A percentile compares a stretch with the other conserved stretches of the same genome.
Conservation (phyloP, 2,113 vertebrate genomes). For the Sceloporus tristichus region DNA sequence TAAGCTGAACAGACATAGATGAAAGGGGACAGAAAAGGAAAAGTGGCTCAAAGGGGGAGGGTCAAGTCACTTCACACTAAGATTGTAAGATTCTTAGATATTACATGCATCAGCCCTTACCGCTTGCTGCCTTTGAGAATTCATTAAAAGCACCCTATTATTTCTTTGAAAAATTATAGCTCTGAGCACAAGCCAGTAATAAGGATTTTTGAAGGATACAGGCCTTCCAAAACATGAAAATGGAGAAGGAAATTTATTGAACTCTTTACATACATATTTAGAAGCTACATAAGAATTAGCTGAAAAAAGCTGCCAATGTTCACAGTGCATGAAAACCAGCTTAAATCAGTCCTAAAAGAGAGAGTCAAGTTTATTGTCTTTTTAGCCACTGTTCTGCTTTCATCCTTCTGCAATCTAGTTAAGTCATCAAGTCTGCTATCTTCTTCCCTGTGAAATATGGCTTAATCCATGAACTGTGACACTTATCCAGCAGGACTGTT, state of each 20-base stretch:
- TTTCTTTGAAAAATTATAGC: neutral
- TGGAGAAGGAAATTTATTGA: neutral
- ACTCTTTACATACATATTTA: neutral
- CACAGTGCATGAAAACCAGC: neutral
- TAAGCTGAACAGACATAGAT: neutral
- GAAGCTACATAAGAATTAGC: neutral
- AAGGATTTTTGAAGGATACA: neutral
- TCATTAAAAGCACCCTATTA: neutral
- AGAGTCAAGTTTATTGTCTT: neutral
- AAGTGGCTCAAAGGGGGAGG: neutral
- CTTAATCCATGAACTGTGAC: neutral
- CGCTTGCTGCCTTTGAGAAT: neutral
- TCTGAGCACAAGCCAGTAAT: neutral
- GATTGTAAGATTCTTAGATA: neutral
- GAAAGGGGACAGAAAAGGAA: neutral
- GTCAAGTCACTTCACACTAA: neutral
- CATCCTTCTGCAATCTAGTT: neutral
- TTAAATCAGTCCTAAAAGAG: neutral
- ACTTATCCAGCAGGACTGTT: neutral
- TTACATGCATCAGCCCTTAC: neutral
- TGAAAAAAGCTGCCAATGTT: neutral
- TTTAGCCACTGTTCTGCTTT: neutral
- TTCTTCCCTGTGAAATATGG: neutral
- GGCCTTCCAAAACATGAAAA: neutral
- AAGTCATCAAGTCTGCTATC: neutral